These are phyloP conservation scores for Poeciliopsis gracilis DNA, from an alignment of 2,797 vertebrate genomes.

Conservation along the genomic window DNA sequence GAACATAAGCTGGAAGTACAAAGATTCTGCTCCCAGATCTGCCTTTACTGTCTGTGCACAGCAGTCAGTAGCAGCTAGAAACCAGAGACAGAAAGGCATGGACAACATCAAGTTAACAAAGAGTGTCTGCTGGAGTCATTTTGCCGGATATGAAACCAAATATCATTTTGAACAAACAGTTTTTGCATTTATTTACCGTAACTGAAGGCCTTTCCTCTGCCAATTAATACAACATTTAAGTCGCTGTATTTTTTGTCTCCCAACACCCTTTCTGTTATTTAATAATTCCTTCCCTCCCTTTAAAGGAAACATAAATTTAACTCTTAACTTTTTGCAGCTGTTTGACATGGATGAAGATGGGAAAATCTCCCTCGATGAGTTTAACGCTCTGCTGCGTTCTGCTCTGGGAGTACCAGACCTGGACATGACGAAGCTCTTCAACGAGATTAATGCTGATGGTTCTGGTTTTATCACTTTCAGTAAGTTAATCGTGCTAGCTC, in stretches of 20 bases:
- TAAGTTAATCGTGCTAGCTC: conserved; percentile 70
- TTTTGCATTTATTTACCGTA: conserved; percentile 16
- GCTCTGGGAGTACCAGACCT: conserved; percentile 90
- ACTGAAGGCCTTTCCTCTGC: conserved; percentile 7
- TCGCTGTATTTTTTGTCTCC: not conserved
- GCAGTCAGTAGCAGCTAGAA: conserved; percentile 28
- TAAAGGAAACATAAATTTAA: not conserved
- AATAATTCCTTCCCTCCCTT: not conserved
- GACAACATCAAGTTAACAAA: conserved; percentile 66
- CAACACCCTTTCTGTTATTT: not conserved
- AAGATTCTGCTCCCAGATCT: not conserved
- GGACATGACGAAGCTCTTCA: conserved; percentile 89
- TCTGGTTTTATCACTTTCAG: conserved; percentile 89
- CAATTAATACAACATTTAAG: not conserved
- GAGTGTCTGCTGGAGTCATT: conserved; percentile 55
- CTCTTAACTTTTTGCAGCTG: conserved; percentile 76
- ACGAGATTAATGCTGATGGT: conserved; percentile 88
- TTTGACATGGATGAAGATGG: conserved; percentile 94
- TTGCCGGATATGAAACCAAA: conserved; percentile 35
- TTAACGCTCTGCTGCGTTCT: conserved; percentile 87
- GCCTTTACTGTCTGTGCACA: conserved; percentile 14
- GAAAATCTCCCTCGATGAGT: conserved; percentile 88
- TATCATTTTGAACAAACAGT: conserved; percentile 28
- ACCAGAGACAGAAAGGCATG: conserved; percentile 47
- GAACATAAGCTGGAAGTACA: not conserved